Evolutionary conservation across 92 coral and sea anemone species (phyloP), one percentile per base, ranked within the genome.

Genomic region (Actinostola sp.): DNA sequence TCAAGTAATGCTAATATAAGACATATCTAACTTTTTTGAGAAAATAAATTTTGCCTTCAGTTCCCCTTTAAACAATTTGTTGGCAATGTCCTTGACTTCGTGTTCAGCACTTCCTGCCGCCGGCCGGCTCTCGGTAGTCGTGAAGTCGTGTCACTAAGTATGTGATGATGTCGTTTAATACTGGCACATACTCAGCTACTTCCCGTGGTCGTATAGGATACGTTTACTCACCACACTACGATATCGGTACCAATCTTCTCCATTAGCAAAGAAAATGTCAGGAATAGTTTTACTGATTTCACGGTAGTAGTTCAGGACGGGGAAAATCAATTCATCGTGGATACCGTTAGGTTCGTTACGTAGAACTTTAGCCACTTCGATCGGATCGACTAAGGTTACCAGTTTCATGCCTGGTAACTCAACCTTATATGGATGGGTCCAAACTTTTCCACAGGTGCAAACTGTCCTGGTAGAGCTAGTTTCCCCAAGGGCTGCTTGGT

Each of bases 121-220:
- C 78, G 16, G 63, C 7, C 52, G 64, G 70, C 39, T 71, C 62
- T 19, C 87, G 82, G 19, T 71, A 36, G 49, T 77, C 34, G 65
- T 90, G 61, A 43, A 88, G 61, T 55, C 92, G 61, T 58, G 69
- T 19, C 32, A 78, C 30, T 30, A 88, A 67, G 61, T 82, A 87
- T 51, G 73, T 46, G 51, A 76, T 50, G 73, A 89, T 75, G 41
- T 92, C 87, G 69, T 92, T 82, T 71, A 88, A 79, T 30, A 60
- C 81, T 0, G 83, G 66, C 28, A 58, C 73, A 35, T 88, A 83
- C 13, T 88, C 86, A 44, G 83, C 81, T 9, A 88, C 89, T 30
- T 88, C 86, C 63, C 85, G 76, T 4, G 93, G 93, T 79, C n/a
- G n/a, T 78, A 71, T 3, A 88, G 67, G n/a, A 88, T 75, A 8